A percentile compares a stretch with the other conserved stretches of the same genome.
phyloP scores from a whole-genome alignment of 2,888 invertebrate genomes.

The Trissolcus brochymenae region DNA sequence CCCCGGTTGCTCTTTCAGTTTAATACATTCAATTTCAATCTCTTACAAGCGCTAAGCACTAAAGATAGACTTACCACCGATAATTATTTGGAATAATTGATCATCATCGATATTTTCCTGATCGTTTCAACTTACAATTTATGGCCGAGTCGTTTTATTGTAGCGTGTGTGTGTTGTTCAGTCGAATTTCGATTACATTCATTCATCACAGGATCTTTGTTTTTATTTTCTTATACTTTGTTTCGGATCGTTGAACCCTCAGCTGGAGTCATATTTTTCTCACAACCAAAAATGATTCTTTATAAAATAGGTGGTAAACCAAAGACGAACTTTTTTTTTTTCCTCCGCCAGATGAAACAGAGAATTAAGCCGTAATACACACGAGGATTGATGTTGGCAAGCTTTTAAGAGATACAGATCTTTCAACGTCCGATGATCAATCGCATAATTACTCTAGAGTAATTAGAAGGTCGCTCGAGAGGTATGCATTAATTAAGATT shows the following conservation, averaged over 20 bases:
- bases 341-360: slow-evolving; percentile 10
- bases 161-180: too few relatives aligned
- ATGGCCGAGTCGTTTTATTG: too few relatives aligned
- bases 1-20: slow-evolving; percentile 61
- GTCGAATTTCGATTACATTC: too few relatives aligned
- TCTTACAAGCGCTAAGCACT: slow-evolving; percentile 40
- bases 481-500: slow-evolving; percentile 69
- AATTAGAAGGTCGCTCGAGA: slow-evolving; percentile 66
- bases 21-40: slow-evolving; percentile 68
- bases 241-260: too few relatives aligned
- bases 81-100: slow-evolving; percentile 43
- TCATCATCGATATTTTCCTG: slow-evolving; percentile 12
- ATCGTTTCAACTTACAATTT: too few relatives aligned
- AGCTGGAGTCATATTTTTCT: too few relatives aligned
- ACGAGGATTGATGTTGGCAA: slow-evolving; percentile 38
- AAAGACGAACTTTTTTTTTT: too few relatives aligned
- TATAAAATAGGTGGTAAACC: too few relatives aligned
- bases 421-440: slow-evolving; percentile 64
- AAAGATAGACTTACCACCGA: slow-evolving; percentile 26
- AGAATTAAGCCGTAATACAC: slow-evolving; percentile 49
- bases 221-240: too few relatives aligned
- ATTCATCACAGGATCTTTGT: too few relatives aligned
- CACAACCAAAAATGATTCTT: slow-evolving; percentile 1
- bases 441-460: slow-evolving; percentile 67
- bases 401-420: slow-evolving; percentile 56